Conservation (phyloP, 2,797 vertebrate species). For the Limosa lapponica region DNA sequence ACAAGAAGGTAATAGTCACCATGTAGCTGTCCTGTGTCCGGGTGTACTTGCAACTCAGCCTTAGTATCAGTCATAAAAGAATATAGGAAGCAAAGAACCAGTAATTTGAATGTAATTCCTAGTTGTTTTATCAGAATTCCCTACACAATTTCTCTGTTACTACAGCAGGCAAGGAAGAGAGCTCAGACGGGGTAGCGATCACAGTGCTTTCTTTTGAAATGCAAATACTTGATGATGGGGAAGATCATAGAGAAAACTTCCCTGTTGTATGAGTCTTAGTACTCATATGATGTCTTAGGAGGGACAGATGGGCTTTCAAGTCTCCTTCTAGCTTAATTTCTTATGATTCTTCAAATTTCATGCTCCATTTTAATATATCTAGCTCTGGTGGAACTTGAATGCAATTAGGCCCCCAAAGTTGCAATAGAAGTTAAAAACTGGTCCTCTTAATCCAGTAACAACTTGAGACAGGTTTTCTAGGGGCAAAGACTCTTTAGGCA, state of each 20-base stretch:
- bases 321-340: background rate
- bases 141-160: background rate
- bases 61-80: background rate
- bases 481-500: background rate
- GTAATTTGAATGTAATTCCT: background rate
- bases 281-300: background rate
- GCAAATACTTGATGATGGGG: background rate
- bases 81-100: background rate
- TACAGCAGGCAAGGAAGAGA: background rate
- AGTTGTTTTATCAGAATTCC: background rate
- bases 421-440: background rate
- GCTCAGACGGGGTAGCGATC: background rate
- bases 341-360: background rate
- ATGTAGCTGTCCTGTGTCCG: background rate
- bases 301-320: background rate
- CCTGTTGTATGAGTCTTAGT: background rate
- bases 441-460: background rate
- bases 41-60: background rate
- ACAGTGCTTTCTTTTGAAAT: background rate
- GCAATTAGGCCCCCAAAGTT: background rate
- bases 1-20: background rate
- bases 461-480: background rate
- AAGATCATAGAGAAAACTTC: background rate
- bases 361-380: background rate
- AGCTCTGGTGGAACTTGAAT: background rate